These are phyloP conservation scores for Philotrypesis tridentata DNA, from an alignment of 1,140 invertebrate species.

Conservation along the genomic window DNA sequence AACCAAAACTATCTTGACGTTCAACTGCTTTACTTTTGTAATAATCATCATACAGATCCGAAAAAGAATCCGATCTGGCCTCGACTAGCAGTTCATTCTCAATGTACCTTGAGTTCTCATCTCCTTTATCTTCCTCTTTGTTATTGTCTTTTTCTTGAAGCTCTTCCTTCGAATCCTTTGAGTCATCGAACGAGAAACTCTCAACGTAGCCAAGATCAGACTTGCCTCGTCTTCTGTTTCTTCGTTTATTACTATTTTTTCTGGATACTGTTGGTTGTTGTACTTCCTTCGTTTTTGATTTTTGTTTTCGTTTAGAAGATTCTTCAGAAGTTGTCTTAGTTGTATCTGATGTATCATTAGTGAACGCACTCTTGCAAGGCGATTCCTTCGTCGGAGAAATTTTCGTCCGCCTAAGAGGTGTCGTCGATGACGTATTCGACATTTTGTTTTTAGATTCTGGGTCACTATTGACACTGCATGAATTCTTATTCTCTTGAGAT, in stretches of 20 bases:
- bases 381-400: conserved; percentile 70
- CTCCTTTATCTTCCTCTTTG: background rate
- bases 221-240: conserved; percentile 38
- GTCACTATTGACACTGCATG: conserved; percentile 21
- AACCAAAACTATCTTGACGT: conserved; percentile 69
- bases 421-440: conserved; percentile 47
- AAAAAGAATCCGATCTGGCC: conserved; percentile 23
- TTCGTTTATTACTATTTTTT: conserved; percentile 40
- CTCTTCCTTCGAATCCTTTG: background rate
- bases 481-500: conserved; percentile 52
- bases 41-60: conserved; percentile 55
- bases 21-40: conserved; percentile 62
- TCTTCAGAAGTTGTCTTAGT: conserved; percentile 20
- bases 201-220: conserved; percentile 47
- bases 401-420: conserved; percentile 67
- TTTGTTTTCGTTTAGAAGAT: conserved; percentile 42
- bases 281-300: conserved; percentile 31
- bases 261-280: conserved; percentile 5
- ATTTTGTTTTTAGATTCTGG: conserved; percentile 38
- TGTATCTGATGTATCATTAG: conserved; percentile 39
- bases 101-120: conserved; percentile 26
- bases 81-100: conserved; percentile 29
- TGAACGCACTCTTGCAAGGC: conserved; percentile 62
- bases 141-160: conserved; percentile 31
- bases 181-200: conserved; percentile 41